phyloP scores from a whole-genome alignment of 35 echinoderm and acorn worm species.

The Stichopus chloronotus region DNA sequence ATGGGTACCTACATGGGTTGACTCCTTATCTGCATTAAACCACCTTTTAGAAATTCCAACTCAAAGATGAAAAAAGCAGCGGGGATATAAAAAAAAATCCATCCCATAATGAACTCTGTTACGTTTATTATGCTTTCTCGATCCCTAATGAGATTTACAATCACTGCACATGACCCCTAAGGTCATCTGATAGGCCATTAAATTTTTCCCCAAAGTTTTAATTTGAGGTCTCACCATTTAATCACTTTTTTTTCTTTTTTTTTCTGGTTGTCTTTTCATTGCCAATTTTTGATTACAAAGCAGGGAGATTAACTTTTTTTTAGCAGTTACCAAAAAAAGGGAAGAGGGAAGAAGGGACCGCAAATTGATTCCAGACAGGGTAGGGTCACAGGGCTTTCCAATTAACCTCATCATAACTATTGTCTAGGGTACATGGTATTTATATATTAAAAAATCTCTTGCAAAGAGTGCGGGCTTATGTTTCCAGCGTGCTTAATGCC shows the following conservation, averaged over 20 bases:
- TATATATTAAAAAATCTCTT: conserved; percentile 40
- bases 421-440: conserved; percentile 61
- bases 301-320: neutral
- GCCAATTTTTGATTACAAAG: conserved; percentile 44
- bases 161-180: conserved; percentile 21
- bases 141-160: conserved; percentile 54
- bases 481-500: conserved; percentile 50
- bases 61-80: neutral
- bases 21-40: neutral
- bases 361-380: conserved; percentile 59
- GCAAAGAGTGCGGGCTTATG: conserved; percentile 17
- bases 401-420: conserved; percentile 66
- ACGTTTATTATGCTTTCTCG: neutral
- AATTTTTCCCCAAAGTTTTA: conserved; percentile 42
- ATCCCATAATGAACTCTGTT: conserved; percentile 20
- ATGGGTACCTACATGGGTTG: neutral
- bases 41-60: neutral
- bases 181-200: conserved; percentile 40
- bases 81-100: neutral
- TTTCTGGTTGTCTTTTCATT: conserved; percentile 4
- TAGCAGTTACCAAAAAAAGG: neutral
- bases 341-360: neutral
- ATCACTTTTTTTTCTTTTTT: conserved; percentile 12
- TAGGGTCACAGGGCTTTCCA: conserved; percentile 36
- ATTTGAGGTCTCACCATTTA: conserved; percentile 47